Percentiles rank a stretch among this genome's conserved stretches.
Conservation (phyloP, 2,797 vertebrate species). For the Channa striata region DNA sequence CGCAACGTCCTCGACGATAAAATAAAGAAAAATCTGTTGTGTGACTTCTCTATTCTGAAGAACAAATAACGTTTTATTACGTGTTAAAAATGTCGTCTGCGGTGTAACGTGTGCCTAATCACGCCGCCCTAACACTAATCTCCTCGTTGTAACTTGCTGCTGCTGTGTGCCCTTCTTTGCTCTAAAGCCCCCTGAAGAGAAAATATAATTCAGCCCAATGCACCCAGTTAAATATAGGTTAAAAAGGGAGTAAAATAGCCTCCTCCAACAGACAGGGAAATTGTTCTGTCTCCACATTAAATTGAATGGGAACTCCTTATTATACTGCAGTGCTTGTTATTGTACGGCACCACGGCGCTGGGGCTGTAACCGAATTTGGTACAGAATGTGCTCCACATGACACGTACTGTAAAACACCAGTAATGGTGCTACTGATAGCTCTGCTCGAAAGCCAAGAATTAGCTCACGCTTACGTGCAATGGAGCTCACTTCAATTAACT, state of each 20-base stretch:
- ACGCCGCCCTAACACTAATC: too few relatives aligned
- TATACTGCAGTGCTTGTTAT: slow-evolving; percentile 19
- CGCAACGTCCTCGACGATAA: too few relatives aligned
- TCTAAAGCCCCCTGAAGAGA: not conserved
- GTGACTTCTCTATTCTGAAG: too few relatives aligned
- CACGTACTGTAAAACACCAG: slow-evolving; percentile 10
- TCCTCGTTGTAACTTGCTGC: not conserved
- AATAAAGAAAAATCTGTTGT: too few relatives aligned
- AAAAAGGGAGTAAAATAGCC: slow-evolving; percentile 17
- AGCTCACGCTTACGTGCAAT: not conserved
- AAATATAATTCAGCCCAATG: slow-evolving; percentile 4
- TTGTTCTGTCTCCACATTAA: slow-evolving; percentile 36
- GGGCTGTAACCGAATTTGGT: slow-evolving; percentile 1
- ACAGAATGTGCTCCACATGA: not conserved
- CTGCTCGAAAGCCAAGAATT: not conserved
- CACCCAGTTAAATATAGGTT: slow-evolving; percentile 12
- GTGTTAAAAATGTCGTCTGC: too few relatives aligned
- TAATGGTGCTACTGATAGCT: not conserved
- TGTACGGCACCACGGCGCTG: slow-evolving; percentile 1
- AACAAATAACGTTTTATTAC: too few relatives aligned
- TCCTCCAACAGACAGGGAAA: slow-evolving; percentile 11
- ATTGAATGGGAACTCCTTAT: slow-evolving; percentile 8
- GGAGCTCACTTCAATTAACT: slow-evolving; percentile 1
- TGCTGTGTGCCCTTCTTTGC: not conserved
- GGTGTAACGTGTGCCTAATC: too few relatives aligned